These are phyloP conservation scores for Petrolisthes manimaculis DNA, from an alignment of 2,888 invertebrate genomes.

Conservation along the genomic window DNA sequence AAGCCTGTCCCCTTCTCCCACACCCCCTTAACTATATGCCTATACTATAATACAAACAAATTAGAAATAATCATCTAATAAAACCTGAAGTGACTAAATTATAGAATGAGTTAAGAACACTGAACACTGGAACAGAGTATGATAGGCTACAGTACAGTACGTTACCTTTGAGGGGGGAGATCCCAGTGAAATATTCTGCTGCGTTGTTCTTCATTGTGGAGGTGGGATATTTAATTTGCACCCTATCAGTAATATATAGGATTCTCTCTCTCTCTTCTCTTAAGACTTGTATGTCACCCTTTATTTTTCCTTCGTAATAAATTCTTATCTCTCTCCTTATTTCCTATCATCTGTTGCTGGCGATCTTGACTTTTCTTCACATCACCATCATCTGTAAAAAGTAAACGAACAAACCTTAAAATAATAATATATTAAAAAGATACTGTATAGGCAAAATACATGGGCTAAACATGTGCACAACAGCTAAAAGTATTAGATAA, in stretches of 20 bases:
- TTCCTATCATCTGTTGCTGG: too few relatives aligned
- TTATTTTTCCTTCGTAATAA: not conserved
- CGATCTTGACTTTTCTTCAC: not conserved
- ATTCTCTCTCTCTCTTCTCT: slow-evolving; percentile 1
- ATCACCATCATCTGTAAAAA: too few relatives aligned
- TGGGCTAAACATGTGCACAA: too few relatives aligned
- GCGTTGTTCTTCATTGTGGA: slow-evolving; percentile 58
- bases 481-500: too few relatives aligned
- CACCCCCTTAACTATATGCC: too few relatives aligned
- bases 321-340: not conserved
- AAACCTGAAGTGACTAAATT: too few relatives aligned
- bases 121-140: too few relatives aligned
- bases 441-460: not conserved
- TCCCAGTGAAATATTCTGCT: slow-evolving; percentile 59
- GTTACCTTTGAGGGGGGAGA: slow-evolving; percentile 60
- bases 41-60: too few relatives aligned
- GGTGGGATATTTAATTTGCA: not conserved
- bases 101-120: too few relatives aligned
- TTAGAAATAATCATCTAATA: too few relatives aligned
- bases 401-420: not conserved
- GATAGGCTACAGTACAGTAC: too few relatives aligned
- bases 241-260: not conserved
- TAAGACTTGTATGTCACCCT: not conserved
- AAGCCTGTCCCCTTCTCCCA: too few relatives aligned
- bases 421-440: slow-evolving; percentile 5